A percentile compares a stretch with the other conserved stretches of the same genome.
Conservation (phyloP, 2,888 invertebrate species). For the Clostera curtula region DNA sequence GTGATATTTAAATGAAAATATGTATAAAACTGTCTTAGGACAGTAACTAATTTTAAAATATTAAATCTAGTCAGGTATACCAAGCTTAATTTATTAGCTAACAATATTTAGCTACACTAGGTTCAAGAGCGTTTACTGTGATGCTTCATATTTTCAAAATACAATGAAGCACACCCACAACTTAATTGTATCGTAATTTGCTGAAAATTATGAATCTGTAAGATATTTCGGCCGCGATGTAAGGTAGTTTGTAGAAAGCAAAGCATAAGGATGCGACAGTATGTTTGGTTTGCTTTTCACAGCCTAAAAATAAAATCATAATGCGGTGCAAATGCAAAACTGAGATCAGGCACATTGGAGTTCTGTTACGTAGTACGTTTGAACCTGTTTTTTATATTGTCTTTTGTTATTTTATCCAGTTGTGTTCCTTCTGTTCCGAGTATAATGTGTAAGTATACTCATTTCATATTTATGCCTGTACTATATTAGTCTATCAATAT, state of each 20-base stretch:
- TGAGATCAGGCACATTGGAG: slow-evolving; percentile 48
- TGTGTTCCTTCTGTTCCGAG: too few relatives aligned
- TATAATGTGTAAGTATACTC: too few relatives aligned
- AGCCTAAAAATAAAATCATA: slow-evolving; percentile 45
- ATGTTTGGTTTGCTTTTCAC: too few relatives aligned
- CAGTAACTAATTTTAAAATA: slow-evolving; percentile 20
- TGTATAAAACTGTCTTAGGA: too few relatives aligned
- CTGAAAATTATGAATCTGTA: slow-evolving; percentile 3
- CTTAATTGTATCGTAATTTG: too few relatives aligned
- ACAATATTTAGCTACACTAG: slow-evolving; percentile 28
- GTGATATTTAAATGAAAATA: too few relatives aligned
- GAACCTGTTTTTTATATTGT: slow-evolving; percentile 28
- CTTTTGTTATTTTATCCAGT: too few relatives aligned
- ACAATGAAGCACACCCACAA: too few relatives aligned
- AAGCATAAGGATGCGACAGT: slow-evolving; percentile 27
- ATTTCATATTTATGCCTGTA: too few relatives aligned
- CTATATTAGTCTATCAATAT: too few relatives aligned
- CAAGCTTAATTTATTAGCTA: slow-evolving; percentile 27
- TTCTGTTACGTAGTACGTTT: too few relatives aligned
- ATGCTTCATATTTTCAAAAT: slow-evolving; percentile 8
- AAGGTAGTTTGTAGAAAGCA: slow-evolving; percentile 21
- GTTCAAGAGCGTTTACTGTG: slow-evolving; percentile 14
- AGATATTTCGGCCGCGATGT: slow-evolving; percentile 12
- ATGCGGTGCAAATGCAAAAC: slow-evolving; percentile 34
- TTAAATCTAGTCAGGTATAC: slow-evolving; percentile 42